Base-by-base conservation (phyloP, 2,797 vertebrate genomes). In the Semotilus atromaculatus region DNA sequence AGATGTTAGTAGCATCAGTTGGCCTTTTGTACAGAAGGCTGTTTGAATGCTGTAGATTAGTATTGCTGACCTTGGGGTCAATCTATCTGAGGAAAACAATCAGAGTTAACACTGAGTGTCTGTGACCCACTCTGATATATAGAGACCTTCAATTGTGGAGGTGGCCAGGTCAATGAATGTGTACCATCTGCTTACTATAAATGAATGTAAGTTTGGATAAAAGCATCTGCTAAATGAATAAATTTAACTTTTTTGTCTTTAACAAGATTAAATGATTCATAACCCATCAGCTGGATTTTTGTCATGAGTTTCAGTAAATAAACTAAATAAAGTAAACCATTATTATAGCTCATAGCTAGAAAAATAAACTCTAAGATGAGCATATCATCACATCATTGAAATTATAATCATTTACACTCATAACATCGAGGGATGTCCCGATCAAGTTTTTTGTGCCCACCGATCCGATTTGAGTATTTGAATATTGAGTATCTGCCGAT, bases 121-220 rank as follows among this genome's bases (percentile, higher is more conserved):
- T 81, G 66, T 43, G 29, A 40, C 58, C 82, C 43, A 66, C 18
- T 73, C 64, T 78, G 43, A 70, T 75, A 70, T 75, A 74, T 72
- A 76, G 34, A 80, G 58, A 13, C 51, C 64, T 23, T 53, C 10
- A 67, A 55, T 45, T 76, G 34, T 73, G 36, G 76, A 40, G 60
- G 71, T 26, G 67, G n/a, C n/a, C 5, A 40, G 80, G 72, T 83
- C 64, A 73, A 74, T 88, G 29, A 38, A 87, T 83, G 77, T 26
- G 14, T 68, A 43, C 79, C 86, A 87, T 85, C 86, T 86, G 81
- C 82, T 85, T 66, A 73, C 26, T 45, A 14, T 29, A 77, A 55
- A 81, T 82, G 2, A 77, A 48, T 18, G 62, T 55, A 53, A 73
- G 51, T 58, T 43, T 19, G 45, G 18, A 51, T 51, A 31, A 29